These are phyloP conservation scores for Sthenelais limicola DNA, from an alignment of 2,888 invertebrate genomes.

Conservation along the genomic window DNA sequence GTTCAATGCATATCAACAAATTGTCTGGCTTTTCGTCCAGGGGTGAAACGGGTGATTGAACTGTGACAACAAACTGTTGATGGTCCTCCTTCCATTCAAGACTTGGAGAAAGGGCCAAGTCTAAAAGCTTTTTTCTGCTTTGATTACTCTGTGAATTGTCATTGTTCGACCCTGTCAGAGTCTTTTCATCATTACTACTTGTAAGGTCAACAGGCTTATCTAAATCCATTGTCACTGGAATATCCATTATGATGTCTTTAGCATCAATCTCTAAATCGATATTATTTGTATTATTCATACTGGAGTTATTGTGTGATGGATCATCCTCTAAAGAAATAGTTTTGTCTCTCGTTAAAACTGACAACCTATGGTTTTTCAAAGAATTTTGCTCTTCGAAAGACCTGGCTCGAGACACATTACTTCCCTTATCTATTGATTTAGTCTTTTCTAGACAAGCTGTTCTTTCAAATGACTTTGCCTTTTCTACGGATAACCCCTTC, in stretches of 20 bases:
- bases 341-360: no score
- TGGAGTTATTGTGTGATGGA: no score
- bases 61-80: slow-evolving; percentile 13
- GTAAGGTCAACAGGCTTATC: no score
- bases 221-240: no score
- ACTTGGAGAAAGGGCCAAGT: slow-evolving; percentile 15
- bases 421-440: slow-evolving; percentile 1
- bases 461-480: slow-evolving; percentile 27
- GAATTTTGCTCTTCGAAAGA: slow-evolving; percentile 28
- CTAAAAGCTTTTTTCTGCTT: slow-evolving; percentile 1
- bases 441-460: slow-evolving; percentile 29
- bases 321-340: no score
- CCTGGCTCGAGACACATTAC: slow-evolving; percentile 31
- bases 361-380: no score
- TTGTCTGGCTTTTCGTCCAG: slow-evolving; percentile 8
- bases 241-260: no score
- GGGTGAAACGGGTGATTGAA: slow-evolving; percentile 22
- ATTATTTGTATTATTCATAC: no score
- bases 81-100: slow-evolving; percentile 26
- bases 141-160: background rate
- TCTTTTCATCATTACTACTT: no score
- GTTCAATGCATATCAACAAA: slow-evolving; percentile 7
- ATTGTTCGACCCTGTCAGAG: no score
- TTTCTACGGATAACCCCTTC: slow-evolving; percentile 21
- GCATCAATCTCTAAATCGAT: no score